Evolutionary conservation across 1,140 invertebrate genomes (phyloP).

Genomic region (Cardiocondyla obscurior): DNA sequence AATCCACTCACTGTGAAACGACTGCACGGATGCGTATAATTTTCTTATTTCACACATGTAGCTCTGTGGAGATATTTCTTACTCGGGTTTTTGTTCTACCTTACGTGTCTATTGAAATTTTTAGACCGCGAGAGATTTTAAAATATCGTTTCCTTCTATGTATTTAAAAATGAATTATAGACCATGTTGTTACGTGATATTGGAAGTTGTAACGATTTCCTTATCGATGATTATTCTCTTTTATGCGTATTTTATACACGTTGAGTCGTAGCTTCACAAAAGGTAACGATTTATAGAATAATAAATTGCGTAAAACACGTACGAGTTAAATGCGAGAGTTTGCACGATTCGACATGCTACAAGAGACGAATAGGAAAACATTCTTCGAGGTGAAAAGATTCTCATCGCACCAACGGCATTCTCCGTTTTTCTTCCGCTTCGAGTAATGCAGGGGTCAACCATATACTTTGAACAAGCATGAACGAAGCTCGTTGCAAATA

Average conservation of each 20-base stretch:
- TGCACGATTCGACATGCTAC: neutral
- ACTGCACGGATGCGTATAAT: neutral
- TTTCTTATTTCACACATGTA: neutral
- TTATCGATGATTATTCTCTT: neutral
- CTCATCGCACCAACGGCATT: neutral
- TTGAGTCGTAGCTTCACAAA: neutral
- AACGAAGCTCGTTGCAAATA: neutral
- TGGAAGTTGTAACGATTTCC: neutral
- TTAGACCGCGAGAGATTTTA: neutral
- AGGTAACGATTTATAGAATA: neutral
- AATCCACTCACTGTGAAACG: neutral
- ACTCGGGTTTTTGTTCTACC: neutral
- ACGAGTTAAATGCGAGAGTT: neutral
- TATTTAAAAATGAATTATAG: neutral
- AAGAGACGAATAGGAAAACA: conserved; percentile 3
- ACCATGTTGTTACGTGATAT: no score
- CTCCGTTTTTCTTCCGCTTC: neutral
- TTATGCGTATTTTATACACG: neutral
- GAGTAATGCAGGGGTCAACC: neutral
- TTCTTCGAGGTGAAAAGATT: conserved; percentile 14
- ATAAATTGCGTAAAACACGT: neutral
- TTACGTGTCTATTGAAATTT: neutral
- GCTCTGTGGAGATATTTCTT: neutral
- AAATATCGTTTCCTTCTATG: neutral
- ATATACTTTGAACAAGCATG: neutral